Percentiles rank a stretch among this genome's conserved stretches.
Evolutionary conservation across 2,113 vertebrate genomes (phyloP).

Genomic region (Chroicocephalus ridibundus): DNA sequence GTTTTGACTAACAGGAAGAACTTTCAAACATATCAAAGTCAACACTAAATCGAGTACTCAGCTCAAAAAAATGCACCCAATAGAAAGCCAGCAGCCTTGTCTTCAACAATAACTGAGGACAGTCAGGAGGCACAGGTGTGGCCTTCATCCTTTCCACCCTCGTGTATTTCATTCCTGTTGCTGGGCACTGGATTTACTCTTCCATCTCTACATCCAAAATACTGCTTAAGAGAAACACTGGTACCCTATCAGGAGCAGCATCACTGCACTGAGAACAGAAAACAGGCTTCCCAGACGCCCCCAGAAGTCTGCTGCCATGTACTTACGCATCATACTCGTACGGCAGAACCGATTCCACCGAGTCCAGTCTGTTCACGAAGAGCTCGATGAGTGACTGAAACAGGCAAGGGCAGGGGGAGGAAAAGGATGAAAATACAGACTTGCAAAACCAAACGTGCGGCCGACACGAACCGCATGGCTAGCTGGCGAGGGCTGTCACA

Average conservation of each 20-base stretch:
- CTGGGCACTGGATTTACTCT: neutral
- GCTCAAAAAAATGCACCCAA: neutral
- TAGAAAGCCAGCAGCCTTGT: neutral
- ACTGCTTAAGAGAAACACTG: rapidly evolving
- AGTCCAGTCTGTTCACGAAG: slow-evolving; percentile 90
- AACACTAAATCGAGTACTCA: neutral
- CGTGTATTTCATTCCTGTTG: neutral
- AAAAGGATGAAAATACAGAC: neutral
- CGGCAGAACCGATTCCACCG: slow-evolving; percentile 85
- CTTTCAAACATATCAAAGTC: neutral
- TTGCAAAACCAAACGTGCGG: rapidly evolving
- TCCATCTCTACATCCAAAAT: neutral
- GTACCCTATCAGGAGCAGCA: rapidly evolving
- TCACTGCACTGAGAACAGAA: neutral
- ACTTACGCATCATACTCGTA: slow-evolving; percentile 92
- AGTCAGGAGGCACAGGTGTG: neutral
- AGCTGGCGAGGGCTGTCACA: neutral
- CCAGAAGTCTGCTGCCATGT: neutral
- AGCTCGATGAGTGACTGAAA: slow-evolving; percentile 81
- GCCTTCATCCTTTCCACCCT: neutral
- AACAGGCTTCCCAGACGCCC: neutral
- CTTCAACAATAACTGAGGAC: neutral
- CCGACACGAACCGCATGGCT: rapidly evolving
- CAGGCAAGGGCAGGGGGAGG: neutral
- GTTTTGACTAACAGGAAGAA: neutral